phyloP scores from a whole-genome alignment of 2,797 vertebrate species.

The Todus mexicanus region DNA sequence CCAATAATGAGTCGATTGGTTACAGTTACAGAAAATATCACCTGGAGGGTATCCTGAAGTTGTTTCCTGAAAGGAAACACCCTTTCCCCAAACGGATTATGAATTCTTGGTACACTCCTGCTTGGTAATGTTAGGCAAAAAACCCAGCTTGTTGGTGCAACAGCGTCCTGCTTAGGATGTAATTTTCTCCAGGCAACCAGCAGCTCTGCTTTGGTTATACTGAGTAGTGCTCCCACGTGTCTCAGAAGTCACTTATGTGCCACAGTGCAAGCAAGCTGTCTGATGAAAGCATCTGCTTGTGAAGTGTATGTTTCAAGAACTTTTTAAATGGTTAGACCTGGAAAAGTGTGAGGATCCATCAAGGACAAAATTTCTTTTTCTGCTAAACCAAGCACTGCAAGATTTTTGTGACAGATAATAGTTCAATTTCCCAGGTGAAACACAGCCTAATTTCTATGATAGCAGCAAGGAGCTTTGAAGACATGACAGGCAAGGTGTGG shows the following conservation, averaged over 20 bases:
- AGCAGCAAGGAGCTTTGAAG: not conserved
- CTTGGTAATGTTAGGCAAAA: not conserved
- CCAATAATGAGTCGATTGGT: not conserved
- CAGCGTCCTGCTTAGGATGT: not conserved
- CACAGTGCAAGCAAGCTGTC: not conserved
- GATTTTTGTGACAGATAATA: not conserved
- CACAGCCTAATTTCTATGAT: not conserved
- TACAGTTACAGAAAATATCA: not conserved
- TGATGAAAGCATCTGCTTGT: not conserved
- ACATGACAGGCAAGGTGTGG: not conserved
- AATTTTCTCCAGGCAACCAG: not conserved
- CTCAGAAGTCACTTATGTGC: not conserved
- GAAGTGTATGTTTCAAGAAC: not conserved
- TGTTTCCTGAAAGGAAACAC: not conserved
- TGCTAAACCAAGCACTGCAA: not conserved
- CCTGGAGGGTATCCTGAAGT: not conserved
- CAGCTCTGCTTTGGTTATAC: not conserved
- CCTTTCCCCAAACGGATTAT: not conserved
- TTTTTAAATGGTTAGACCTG: not conserved
- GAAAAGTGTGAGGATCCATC: not conserved
- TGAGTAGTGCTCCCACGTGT: not conserved
- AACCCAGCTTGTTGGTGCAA: not conserved
- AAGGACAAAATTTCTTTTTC: not conserved
- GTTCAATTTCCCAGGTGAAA: not conserved
- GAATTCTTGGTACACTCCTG: not conserved